Evolutionary conservation across 1,140 invertebrate species (phyloP).

Genomic region (Zelostemma sp.): DNA sequence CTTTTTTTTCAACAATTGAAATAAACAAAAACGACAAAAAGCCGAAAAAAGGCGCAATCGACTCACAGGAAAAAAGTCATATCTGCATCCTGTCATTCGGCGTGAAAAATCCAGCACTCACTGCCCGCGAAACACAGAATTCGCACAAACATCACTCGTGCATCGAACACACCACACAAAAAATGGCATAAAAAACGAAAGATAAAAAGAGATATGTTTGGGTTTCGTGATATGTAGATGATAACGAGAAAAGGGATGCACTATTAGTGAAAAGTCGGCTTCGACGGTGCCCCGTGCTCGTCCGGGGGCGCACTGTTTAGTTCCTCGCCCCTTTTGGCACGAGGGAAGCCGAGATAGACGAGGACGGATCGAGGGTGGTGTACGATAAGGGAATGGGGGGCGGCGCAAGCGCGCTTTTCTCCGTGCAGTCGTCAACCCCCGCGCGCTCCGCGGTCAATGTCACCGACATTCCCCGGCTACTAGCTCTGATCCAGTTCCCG

Average conservation of each 20-base stretch:
- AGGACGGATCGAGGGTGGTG: slow-evolving; percentile 25
- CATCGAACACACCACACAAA: not conserved
- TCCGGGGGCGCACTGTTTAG: slow-evolving; percentile 61
- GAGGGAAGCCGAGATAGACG: slow-evolving; percentile 13
- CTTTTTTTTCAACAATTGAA: no score
- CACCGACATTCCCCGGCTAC: slow-evolving; percentile 56
- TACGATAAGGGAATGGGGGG: slow-evolving; percentile 18
- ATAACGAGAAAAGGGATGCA: not conserved
- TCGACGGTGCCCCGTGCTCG: slow-evolving; percentile 54
- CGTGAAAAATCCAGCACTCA: slow-evolving; percentile 1
- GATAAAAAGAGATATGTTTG: not conserved
- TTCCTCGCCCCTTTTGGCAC: slow-evolving; percentile 50
- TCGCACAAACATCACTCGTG: slow-evolving; percentile 8
- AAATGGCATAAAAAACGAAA: not conserved
- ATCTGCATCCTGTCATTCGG: slow-evolving; percentile 42
- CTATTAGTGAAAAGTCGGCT: no score
- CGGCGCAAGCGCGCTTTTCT: slow-evolving; percentile 57
- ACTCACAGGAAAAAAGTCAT: slow-evolving; percentile 53
- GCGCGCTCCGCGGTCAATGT: slow-evolving; percentile 63
- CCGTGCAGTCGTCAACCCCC: slow-evolving; percentile 48
- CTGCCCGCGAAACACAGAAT: not conserved
- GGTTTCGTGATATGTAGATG: not conserved
- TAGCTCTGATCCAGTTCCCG: slow-evolving; percentile 42
- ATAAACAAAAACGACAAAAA: no score
- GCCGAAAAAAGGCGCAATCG: no score